Conservation (phyloP, 2,888 invertebrate genomes). For the Saturnia japonica region DNA sequence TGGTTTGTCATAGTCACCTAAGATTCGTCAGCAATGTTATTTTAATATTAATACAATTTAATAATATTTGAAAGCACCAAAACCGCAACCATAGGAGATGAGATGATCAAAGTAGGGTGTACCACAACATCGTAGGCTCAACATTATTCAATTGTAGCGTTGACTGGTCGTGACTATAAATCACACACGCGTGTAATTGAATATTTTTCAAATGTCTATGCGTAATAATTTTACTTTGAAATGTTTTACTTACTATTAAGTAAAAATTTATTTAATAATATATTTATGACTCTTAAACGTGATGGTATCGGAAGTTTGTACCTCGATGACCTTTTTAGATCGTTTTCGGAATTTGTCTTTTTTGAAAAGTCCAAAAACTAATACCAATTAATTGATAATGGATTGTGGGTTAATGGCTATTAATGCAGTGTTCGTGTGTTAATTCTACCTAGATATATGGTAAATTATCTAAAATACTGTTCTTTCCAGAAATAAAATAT, state of each 20-base stretch:
- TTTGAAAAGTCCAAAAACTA: background rate
- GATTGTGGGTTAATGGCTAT: background rate
- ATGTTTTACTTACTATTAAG: background rate
- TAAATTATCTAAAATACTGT: too few species aligned
- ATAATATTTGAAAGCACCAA: background rate
- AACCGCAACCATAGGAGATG: background rate
- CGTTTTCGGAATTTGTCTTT: background rate
- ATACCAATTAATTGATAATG: background rate
- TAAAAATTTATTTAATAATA: background rate
- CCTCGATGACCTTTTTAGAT: background rate
- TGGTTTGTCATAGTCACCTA: too few species aligned
- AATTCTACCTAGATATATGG: background rate
- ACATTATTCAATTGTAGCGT: background rate
- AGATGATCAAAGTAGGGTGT: background rate
- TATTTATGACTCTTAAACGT: background rate
- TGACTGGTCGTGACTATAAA: background rate
- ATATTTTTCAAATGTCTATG: background rate
- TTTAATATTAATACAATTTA: background rate
- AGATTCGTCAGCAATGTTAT: background rate
- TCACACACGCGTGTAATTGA: background rate
- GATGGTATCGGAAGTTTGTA: background rate
- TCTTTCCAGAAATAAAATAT: too few species aligned
- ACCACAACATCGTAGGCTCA: background rate
- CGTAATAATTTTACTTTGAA: background rate
- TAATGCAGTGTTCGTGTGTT: background rate